Base-by-base conservation (phyloP, 2,888 invertebrate species). In the Chrysomela aeneicollis region DNA sequence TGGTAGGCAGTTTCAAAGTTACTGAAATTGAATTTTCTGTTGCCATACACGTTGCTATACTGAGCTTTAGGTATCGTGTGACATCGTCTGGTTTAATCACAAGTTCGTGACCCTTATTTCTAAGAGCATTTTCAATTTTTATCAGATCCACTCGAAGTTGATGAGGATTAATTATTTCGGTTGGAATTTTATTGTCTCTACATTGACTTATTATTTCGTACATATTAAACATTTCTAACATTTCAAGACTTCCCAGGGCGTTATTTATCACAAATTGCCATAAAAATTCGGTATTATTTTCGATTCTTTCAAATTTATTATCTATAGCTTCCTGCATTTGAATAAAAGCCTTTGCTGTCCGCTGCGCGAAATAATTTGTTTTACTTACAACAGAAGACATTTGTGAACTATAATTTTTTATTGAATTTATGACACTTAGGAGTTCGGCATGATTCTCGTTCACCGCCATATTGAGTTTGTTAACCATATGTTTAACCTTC, bases 221-320 rank as follows among this genome's bases (percentile, higher is more conserved):
- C 51, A 26, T 51, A 22, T 22, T 51, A 26, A 51, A 51, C n/a
- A 51, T 22, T 26, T 51, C 26, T 22, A 51, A n/a, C 10, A 51
- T n/a, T 26, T 26, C 15, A 15, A 15, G 30, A 21, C 30, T 51
- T 12, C 10, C 32, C 10, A 35, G 10, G 2, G 32, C 32, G 10
- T 35, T 35, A 35, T 35, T 35, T 6, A 35, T 35, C 10, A 35
- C 32, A 35, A 5, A 35, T 9, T 35, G 32, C 10, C 32, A 35
- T 10, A 35, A 35, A 35, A 35, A 35, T 9, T 35, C 32, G 32
- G 32, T 35, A 10, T 35, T 35, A 9, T 35, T 9, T 10, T 35
- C 32, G 10, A 35, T 35, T 10, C 32, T 35, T 35, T 10, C 32
- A 10, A 35, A 35, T 35, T 35, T 35, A 10, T 35, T 35, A 35